Base-by-base conservation (phyloP, 2,888 invertebrate species). In the Neoitamus cyanurus region DNA sequence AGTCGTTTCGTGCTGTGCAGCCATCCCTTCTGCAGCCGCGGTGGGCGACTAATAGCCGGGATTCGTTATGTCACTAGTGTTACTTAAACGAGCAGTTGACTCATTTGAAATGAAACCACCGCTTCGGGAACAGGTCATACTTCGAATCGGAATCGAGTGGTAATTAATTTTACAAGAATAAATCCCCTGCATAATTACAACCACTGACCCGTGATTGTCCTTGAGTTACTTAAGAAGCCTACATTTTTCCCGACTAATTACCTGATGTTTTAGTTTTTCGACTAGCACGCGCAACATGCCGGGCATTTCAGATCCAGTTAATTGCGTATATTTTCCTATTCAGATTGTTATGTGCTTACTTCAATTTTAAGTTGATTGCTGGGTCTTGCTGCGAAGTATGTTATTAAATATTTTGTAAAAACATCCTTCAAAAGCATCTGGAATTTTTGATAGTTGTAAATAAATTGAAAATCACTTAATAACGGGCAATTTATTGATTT, bases 101-200 rank as follows among this genome's bases (percentile, higher is more conserved):
- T 78, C 78, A 78, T 78, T 46, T 48, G 15, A 78, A 78, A 78
- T 7, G 9, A 78, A 48, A 73, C 20, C 37, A 73, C 34, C 3
- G 73, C 15, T n/a, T 5, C 28, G 9, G 37, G 20, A 42, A 31
- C 70, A 28, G 25, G 3, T 70, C 30, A 70, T n/a, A 15, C 30
- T 70, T 30, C n/a, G n/a, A n/a, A n/a, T 9, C 30, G 20, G 15
- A 20, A 70, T 70, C 31, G 20, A 34, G 34, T 36, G 30, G 34
- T 73, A 73, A 73, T 73, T 73, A 73, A 73, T 34, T 73, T 73
- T 73, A 73, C 4, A 73, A 20, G 34, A 37, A 36, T 73, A 73
- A 30, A 20, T 73, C 30, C 11, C 15, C n/a, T 30, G 13, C 30
- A 31, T 31, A 28, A 70, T 70, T 70, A 70, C 30, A n/a, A 11